Percentiles rank a stretch among this genome's conserved stretches.
Conservation (phyloP, 2,888 invertebrate species). For the Auanema sp. region DNA sequence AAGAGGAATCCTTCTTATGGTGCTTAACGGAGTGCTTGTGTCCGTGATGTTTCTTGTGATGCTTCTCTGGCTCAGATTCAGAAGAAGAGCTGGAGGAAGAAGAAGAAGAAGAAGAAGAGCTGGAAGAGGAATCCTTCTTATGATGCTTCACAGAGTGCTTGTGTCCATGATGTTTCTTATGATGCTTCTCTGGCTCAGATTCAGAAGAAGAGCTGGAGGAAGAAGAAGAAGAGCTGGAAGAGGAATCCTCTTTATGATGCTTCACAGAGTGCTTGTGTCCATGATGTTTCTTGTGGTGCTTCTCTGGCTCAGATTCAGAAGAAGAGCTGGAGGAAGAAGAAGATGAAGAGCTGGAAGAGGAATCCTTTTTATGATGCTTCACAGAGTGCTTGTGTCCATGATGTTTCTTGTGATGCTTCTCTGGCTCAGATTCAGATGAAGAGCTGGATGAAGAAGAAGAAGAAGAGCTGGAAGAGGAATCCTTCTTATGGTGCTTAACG, state of each 20-base stretch:
- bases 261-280: neutral
- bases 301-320: neutral
- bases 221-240: conserved; percentile 2
- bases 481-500: neutral
- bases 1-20: neutral
- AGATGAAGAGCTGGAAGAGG: conserved; percentile 2
- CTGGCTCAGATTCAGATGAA: conserved; percentile 3
- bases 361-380: conserved; percentile 12
- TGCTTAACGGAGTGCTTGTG: neutral
- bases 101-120: conserved; percentile 7
- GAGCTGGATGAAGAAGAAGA: conserved; percentile 4
- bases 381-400: conserved; percentile 5
- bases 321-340: conserved; percentile 3
- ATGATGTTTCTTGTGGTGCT: conserved; percentile 15
- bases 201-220: conserved; percentile 12
- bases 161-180: conserved; percentile 10
- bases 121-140: conserved; percentile 8
- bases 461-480: conserved; percentile 3
- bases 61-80: conserved; percentile 18
- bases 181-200: conserved; percentile 9
- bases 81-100: conserved; percentile 12
- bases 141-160: conserved; percentile 12
- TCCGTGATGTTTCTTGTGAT: neutral
- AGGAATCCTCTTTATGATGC: conserved; percentile 12
- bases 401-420: conserved; percentile 7